Base-by-base conservation (phyloP, 2,113 vertebrate species). In the Galeopterus variegatus region DNA sequence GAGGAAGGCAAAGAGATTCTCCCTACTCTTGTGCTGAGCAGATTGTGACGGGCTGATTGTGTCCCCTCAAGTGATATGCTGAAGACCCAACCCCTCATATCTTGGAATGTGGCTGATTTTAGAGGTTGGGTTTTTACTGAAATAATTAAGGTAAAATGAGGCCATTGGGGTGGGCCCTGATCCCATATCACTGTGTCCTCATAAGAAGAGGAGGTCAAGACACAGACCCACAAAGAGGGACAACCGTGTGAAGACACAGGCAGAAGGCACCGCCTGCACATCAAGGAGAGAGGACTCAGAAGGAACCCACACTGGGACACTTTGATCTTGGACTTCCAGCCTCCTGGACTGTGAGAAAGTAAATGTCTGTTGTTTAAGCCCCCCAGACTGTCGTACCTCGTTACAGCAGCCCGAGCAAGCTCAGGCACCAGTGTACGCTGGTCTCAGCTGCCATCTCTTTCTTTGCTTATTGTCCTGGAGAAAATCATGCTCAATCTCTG, bases 301-400 rank as follows among this genome's bases (percentile, higher is more conserved):
- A 6, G 73, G 73, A 41, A 3, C 18, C 26, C 3, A 8, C 75
- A 10, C 81, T 50, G 73, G 0, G 5, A 3, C 17, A 10, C 65
- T 60, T 4, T 13, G 31, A 1, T 56, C 75, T 82, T 1, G 2
- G 33, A 18, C 7, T 24, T 41, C 18, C 36, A 24, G 17, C 28
- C 58, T 45, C 26, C 9, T 12, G 41, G 58, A 41, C 36, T 0
- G 0, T 1, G 69, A 36, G 75, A 45, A 36, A 7, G 0, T 1
- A 26, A 18, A 3, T 1, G 3, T 7, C 54, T 45, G 17, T 10
- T 5, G 31, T 26, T 50, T 1, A 14, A 6, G 3, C 41, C 0
- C 0, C 64, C 21, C 19, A 0, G 0, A 4, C 65, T 2, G 4
- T 2, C 5, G 36, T 5, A 1, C 58, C 73, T 13, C 0, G 1